Percentiles rank a stretch among this genome's conserved stretches.
These are phyloP conservation scores for Tichodroma muraria DNA, from an alignment of 2,113 vertebrate species.

Conservation along the genomic window DNA sequence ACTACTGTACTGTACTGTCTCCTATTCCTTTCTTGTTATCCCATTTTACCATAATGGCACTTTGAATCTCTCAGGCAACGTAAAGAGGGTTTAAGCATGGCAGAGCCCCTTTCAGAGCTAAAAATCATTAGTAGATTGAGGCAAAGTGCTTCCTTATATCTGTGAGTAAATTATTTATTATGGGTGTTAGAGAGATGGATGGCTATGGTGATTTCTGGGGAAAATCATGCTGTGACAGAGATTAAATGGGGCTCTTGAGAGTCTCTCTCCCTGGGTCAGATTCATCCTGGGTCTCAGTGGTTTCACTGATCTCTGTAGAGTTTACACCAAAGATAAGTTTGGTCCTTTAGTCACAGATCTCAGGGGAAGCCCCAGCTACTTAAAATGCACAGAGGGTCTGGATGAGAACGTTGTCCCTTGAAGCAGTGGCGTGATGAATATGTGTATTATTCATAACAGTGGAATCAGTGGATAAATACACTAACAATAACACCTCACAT, in stretches of 20 bases:
- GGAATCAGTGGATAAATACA: background rate
- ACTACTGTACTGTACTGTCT: background rate
- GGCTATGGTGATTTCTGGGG: constrained; percentile 9
- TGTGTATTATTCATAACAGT: constrained; percentile 45
- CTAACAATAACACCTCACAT: background rate
- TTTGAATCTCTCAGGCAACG: background rate
- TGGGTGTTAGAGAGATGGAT: constrained; percentile 43
- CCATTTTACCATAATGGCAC: background rate
- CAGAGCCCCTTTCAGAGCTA: constrained; percentile 1
- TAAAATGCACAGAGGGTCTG: constrained; percentile 14
- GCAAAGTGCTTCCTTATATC: constrained; percentile 42
- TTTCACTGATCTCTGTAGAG: background rate
- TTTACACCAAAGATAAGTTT: constrained; percentile 23
- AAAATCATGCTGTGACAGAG: constrained; percentile 7
- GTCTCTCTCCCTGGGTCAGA: background rate
- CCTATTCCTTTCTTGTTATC: background rate
- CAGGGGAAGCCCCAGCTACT: constrained; percentile 1
- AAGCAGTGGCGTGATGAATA: constrained; percentile 1
- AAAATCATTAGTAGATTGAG: constrained; percentile 37
- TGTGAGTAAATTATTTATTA: constrained; percentile 52
- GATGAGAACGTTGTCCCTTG: constrained; percentile 8
- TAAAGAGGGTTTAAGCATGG: background rate
- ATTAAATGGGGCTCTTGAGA: constrained; percentile 34
- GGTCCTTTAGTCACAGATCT: background rate
- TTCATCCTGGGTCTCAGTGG: background rate